phyloP scores from a whole-genome alignment of 2,888 invertebrate species.

The Gibbula magus region DNA sequence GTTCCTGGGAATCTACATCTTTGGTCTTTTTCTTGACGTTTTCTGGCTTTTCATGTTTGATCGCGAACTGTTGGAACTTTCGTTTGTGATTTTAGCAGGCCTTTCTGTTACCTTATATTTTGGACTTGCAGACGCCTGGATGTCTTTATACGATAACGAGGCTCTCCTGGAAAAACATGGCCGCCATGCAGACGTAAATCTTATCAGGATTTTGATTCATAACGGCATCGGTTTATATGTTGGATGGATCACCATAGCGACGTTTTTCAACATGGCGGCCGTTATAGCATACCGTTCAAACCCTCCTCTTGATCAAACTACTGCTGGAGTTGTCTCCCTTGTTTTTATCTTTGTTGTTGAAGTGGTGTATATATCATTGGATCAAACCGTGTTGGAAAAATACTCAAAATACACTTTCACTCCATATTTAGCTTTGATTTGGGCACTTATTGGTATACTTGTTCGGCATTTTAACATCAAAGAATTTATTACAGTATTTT shows the following conservation, averaged over 20 bases:
- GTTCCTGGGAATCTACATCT: conserved; percentile 56
- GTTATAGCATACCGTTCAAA: conserved; percentile 54
- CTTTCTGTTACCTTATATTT: conserved; percentile 57
- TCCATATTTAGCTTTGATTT: conserved; percentile 65
- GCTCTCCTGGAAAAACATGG: conserved; percentile 50
- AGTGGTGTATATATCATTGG: conserved; percentile 57
- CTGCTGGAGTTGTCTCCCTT: conserved; percentile 58
- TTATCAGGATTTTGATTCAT: conserved; percentile 62
- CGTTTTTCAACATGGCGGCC: conserved; percentile 65
- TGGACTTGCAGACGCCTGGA: conserved; percentile 57
- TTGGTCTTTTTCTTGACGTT: conserved; percentile 59
- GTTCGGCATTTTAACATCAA: conserved; percentile 55
- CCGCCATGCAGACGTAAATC: conserved; percentile 58
- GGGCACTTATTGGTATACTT: conserved; percentile 65
- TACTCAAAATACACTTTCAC: conserved; percentile 68
- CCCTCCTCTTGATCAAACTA: conserved; percentile 41
- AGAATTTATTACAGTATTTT: conserved; percentile 56
- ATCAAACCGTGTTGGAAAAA: conserved; percentile 63
- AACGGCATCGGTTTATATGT: conserved; percentile 70
- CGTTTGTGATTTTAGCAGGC: conserved; percentile 49
- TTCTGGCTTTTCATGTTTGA: conserved; percentile 70
- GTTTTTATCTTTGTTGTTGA: conserved; percentile 55
- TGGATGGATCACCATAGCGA: conserved; percentile 67
- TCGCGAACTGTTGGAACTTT: conserved; percentile 53
- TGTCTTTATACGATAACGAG: conserved; percentile 50